phyloP scores from a whole-genome alignment of 2,888 invertebrate species.

The Onchidella celtica region DNA sequence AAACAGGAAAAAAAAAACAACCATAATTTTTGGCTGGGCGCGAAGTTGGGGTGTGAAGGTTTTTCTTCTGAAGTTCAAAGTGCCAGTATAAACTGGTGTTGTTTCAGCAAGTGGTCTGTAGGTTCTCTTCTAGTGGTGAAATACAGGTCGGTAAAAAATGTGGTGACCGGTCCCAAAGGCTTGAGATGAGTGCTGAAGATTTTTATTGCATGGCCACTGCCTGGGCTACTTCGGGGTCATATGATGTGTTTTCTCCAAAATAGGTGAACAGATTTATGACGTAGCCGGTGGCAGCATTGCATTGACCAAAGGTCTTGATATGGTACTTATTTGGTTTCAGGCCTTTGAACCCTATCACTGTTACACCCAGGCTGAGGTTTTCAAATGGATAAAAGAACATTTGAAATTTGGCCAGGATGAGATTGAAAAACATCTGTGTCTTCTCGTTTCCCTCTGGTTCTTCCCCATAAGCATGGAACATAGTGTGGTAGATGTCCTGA shows the following conservation, averaged over 20 bases:
- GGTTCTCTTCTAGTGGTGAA: constrained; percentile 24
- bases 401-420: background rate
- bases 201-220: constrained; percentile 16
- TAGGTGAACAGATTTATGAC: constrained; percentile 5
- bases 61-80: background rate
- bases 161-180: background rate
- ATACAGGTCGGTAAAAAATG: constrained; percentile 20
- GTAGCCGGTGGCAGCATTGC: constrained; percentile 19
- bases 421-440: constrained; percentile 4
- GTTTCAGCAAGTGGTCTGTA: background rate
- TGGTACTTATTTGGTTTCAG: constrained; percentile 25
- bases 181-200: constrained; percentile 14
- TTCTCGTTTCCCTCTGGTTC: background rate
- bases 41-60: background rate
- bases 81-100: constrained; percentile 21
- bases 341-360: constrained; percentile 26
- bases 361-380: constrained; percentile 16
- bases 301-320: constrained; percentile 26
- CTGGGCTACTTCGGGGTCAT: background rate
- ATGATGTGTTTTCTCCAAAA: constrained; percentile 21
- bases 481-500: constrained; percentile 3
- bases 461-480: constrained; percentile 1
- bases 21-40: no score
- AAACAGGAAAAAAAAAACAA: no score
- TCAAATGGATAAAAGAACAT: constrained; percentile 16